These are phyloP conservation scores for Arrhamphus sclerolepis DNA, from an alignment of 2,797 vertebrate genomes.

Conservation along the genomic window DNA sequence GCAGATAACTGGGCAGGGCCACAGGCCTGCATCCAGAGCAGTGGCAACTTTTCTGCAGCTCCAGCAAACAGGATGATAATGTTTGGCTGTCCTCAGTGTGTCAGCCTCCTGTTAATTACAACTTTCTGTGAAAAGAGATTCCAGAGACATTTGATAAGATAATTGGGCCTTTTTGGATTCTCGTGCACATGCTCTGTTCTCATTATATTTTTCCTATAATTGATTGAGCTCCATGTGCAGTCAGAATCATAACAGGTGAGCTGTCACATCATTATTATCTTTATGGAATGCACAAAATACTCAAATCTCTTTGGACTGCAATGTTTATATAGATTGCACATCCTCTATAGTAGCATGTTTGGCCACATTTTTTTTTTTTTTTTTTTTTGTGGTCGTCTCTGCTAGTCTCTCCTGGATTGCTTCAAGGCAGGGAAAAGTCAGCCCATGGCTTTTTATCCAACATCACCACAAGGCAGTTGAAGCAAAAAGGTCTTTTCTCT, in stretches of 20 bases:
- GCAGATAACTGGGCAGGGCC: constrained; percentile 48
- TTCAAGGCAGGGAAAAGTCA: background rate
- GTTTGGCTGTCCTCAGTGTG: constrained; percentile 42
- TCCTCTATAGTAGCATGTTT: background rate
- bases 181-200: background rate
- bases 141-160: constrained; percentile 39
- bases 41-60: constrained; percentile 34
- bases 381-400: too few relatives aligned
- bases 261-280: too few relatives aligned
- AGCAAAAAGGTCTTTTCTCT: background rate
- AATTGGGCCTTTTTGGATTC: background rate
- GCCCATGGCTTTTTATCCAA: background rate
- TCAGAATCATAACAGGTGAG: too few relatives aligned
- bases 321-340: too few relatives aligned
- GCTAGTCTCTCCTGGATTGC: background rate
- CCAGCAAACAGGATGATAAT: constrained; percentile 41
- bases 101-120: constrained; percentile 33
- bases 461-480: background rate
- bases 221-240: too few relatives aligned
- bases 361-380: background rate
- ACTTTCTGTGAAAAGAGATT: constrained; percentile 49
- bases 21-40: constrained; percentile 34
- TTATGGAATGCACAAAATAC: too few relatives aligned
- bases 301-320: too few relatives aligned
- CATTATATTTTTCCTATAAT: too few relatives aligned